Base-by-base conservation (phyloP, 92 coral and sea anemone genomes). In the Parazoanthus swiftii region DNA sequence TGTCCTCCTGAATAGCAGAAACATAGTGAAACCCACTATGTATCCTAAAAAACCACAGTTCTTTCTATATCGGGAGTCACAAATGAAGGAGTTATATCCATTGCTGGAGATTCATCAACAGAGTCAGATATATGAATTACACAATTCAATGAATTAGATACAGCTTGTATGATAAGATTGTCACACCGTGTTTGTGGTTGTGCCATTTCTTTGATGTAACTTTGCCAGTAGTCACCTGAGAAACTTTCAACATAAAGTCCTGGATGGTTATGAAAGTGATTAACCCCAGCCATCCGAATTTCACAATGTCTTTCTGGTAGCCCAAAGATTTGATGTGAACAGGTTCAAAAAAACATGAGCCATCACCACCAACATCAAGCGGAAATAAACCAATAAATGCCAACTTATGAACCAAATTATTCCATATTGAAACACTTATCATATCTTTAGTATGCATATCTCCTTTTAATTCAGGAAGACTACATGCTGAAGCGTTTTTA, bases 141-240 rank as follows among this genome's bases (percentile, higher is more conserved):
- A 86, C 91, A 89, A 81, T 86, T 84, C 59, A 89, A 76, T 82
- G 91, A 76, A 89, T 83, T 89, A 76, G 88, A 85, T 76, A 89
- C 90, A 76, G 90, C 90, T 90, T 90, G 92, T 18, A 89, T 84
- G 29, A 59, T 76, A 25, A 89, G 29, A 76, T 83, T 81, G 74
- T 89, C 91, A 82, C 91, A 74, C 91, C 91, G 82, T 54, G 91
- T 89, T 36, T 85, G 87, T 81, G 88, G 91, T 89, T 89, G 88
- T 37, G 88, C 63, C 91, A 83, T 89, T 82, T 83, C 84, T 46
- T 46, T 77, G 21, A 90, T 86, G 88, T 90, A 86, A 80, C 81
- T 80, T 81, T 90, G 87, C 90, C 92, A 90, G 74, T 76, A 86
- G 84, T 58, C 85, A 90, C 88, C 80, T 86, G 92, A 81, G 51